phyloP scores from a whole-genome alignment of 2,888 invertebrate genomes.

The Drosophila mercatorum region DNA sequence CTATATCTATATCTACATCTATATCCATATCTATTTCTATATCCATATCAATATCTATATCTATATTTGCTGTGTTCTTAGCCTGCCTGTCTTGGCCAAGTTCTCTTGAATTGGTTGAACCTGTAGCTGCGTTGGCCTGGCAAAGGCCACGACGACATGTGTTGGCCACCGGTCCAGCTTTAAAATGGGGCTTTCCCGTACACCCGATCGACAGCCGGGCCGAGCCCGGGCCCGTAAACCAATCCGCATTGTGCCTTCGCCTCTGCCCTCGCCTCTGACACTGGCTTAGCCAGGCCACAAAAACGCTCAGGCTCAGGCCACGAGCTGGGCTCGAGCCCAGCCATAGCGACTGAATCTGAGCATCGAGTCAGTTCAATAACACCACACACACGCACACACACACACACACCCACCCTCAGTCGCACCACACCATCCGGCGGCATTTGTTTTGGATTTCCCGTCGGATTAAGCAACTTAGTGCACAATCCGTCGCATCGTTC shows the following conservation, averaged over 20 bases:
- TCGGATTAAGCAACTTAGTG: slow-evolving; percentile 77
- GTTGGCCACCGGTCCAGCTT: slow-evolving; percentile 61
- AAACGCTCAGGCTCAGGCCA: slow-evolving; percentile 8
- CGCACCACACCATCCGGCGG: slow-evolving; percentile 46
- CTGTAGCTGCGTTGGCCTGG: slow-evolving; percentile 40
- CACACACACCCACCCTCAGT: slow-evolving; percentile 2
- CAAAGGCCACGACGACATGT: slow-evolving; percentile 50
- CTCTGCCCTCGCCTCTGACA: slow-evolving; percentile 47
- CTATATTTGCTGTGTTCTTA: neutral
- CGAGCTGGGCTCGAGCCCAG: slow-evolving; percentile 39
- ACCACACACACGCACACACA: slow-evolving; percentile 24
- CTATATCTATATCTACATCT: neutral
- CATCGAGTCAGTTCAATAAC: slow-evolving; percentile 66
- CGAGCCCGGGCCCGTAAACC: slow-evolving; percentile 11
- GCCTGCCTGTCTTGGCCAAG: neutral
- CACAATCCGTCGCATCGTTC: slow-evolving; percentile 54
- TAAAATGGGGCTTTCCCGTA: slow-evolving; percentile 71
- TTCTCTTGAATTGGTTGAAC: slow-evolving; percentile 38
- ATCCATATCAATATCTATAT: neutral
- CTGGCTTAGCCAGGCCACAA: slow-evolving; percentile 50
- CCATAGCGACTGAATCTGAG: slow-evolving; percentile 1
- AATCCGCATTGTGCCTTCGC: slow-evolving; percentile 41
- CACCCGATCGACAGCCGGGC: slow-evolving; percentile 8
- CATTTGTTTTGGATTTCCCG: slow-evolving; percentile 78
- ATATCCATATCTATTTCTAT: neutral